Conservation (phyloP, 1,140 invertebrate species). For the Goniozus legneri region DNA sequence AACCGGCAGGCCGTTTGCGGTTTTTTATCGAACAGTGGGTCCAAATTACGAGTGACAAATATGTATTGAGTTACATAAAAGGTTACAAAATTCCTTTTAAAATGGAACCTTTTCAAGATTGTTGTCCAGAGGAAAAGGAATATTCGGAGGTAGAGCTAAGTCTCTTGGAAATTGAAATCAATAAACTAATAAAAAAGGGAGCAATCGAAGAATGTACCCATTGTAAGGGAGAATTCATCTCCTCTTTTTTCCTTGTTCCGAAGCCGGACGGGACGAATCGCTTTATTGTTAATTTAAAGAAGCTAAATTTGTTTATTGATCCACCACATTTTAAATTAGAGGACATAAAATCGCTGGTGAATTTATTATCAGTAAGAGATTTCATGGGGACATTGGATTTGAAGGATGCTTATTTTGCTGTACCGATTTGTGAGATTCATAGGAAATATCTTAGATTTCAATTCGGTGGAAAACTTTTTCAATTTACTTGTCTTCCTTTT, state of each 20-base stretch:
- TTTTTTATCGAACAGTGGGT: no score
- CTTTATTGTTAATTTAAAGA: no score
- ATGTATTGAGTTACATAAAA: no score
- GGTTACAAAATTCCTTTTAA: conserved; percentile 17
- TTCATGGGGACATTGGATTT: conserved; percentile 15
- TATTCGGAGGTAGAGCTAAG: conserved; percentile 32
- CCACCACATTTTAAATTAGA: conserved; percentile 19
- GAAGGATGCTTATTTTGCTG: conserved; percentile 14
- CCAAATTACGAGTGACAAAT: no score
- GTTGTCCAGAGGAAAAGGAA: conserved; percentile 18
- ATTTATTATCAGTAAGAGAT: conserved; percentile 2
- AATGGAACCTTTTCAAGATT: conserved; percentile 7
- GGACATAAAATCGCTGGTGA: conserved; percentile 11
- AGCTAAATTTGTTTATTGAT: conserved; percentile 17
- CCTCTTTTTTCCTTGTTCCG: conserved; percentile 31
- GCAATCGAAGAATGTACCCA: conserved; percentile 14
- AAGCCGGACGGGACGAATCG: conserved; percentile 37
- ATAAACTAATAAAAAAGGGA: conserved; percentile 17
- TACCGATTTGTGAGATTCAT: conserved; percentile 8
- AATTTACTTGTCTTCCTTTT: conserved; percentile 17
- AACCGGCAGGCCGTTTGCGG: no score
- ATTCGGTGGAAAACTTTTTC: conserved; percentile 11
- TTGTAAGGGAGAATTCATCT: conserved; percentile 16
- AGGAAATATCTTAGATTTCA: conserved; percentile 13
- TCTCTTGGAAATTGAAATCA: conserved; percentile 10